phyloP scores from a whole-genome alignment of 2,888 invertebrate species.

The Calameuta idolon region DNA sequence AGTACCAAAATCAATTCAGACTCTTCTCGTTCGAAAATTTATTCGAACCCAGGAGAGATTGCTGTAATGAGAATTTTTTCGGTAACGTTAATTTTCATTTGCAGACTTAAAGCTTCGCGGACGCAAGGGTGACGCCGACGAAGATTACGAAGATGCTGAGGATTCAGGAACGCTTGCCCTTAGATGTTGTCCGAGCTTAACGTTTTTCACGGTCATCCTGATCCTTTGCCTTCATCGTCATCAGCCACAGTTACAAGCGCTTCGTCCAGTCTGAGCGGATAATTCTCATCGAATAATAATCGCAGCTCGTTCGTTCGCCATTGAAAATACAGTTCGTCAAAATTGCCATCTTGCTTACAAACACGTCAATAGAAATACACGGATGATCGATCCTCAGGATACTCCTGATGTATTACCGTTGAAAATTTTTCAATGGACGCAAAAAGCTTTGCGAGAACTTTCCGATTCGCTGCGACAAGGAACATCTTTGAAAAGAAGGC shows the following conservation, averaged over 20 bases:
- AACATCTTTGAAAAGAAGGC: neutral
- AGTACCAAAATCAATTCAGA: no score
- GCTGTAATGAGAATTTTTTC: slow-evolving; percentile 22
- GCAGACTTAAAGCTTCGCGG: slow-evolving; percentile 58
- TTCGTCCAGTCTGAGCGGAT: slow-evolving; percentile 55
- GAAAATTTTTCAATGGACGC: no score
- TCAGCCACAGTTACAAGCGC: slow-evolving; percentile 48
- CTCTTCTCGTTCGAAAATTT: neutral
- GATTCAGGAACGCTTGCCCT: slow-evolving; percentile 46
- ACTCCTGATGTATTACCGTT: neutral
- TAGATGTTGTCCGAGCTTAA: slow-evolving; percentile 38
- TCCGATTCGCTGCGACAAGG: no score
- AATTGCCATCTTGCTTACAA: slow-evolving; percentile 1
- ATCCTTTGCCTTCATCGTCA: slow-evolving; percentile 52
- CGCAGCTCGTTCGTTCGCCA: slow-evolving; percentile 14
- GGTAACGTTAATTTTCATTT: slow-evolving; percentile 12
- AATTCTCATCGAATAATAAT: slow-evolving; percentile 21
- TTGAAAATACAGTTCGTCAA: slow-evolving; percentile 11
- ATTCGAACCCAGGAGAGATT: neutral
- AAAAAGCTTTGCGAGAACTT: no score
- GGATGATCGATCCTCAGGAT: neutral
- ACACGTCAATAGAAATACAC: neutral
- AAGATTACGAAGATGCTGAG: slow-evolving; percentile 54
- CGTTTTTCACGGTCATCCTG: slow-evolving; percentile 41
- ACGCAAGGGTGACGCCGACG: slow-evolving; percentile 53